Percentiles rank a stretch among this genome's conserved stretches.
phyloP scores from a whole-genome alignment of 1,140 invertebrate genomes.

The Caligus rogercresseyi region DNA sequence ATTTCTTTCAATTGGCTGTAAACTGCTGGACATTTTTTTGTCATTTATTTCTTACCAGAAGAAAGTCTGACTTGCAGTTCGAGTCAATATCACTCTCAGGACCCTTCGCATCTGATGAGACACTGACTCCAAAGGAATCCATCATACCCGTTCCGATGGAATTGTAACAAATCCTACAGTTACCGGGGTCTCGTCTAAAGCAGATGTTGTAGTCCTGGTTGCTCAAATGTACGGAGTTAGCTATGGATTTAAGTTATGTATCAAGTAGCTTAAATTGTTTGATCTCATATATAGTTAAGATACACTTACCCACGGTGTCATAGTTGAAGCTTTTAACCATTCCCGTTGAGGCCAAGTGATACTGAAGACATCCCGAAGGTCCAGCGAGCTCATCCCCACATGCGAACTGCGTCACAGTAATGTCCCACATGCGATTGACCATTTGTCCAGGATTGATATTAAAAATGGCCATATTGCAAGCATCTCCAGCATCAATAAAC shows the following conservation, averaged over 20 bases:
- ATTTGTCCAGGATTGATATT: background rate
- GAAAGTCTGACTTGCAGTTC: background rate
- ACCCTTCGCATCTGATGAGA: no score
- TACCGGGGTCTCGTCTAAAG: background rate
- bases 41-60: background rate
- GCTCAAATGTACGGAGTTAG: background rate
- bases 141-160: background rate
- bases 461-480: background rate
- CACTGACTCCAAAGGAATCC: background rate
- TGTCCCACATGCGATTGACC: background rate
- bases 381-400: background rate
- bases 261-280: background rate
- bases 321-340: background rate
- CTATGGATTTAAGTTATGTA: no score
- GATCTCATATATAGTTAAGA: background rate
- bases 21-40: no score
- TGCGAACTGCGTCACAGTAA: background rate
- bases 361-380: background rate
- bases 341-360: background rate
- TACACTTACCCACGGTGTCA: background rate
- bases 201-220: background rate
- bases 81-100: background rate
- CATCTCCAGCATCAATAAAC: background rate
- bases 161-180: background rate
- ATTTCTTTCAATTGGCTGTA: no score